Percentiles rank a stretch among this genome's conserved stretches.
Evolutionary conservation across 2,797 vertebrate species (phyloP).

Genomic region (Mormyrops attenuatus): DNA sequence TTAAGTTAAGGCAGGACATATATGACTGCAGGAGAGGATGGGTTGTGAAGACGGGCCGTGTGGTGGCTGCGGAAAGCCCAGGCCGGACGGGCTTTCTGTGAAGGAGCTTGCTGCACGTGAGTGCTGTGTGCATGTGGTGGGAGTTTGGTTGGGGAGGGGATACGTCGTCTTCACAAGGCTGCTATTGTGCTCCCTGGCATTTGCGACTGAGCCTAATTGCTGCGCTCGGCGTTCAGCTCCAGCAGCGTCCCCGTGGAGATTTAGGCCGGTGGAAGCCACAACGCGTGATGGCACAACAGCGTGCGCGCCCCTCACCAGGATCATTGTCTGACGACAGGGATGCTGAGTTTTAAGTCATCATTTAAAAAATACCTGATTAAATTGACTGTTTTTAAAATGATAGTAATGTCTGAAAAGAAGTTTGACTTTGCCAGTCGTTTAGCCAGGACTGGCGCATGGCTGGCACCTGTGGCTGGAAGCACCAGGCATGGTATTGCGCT

Average conservation of each 20-base stretch:
- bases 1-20: background rate
- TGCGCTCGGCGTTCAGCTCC: background rate
- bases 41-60: background rate
- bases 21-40: background rate
- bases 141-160: background rate
- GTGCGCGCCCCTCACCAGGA: background rate
- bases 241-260: background rate
- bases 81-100: background rate
- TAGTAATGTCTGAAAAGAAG: background rate
- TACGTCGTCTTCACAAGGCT: slow-evolving; percentile 9
- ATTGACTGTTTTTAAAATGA: background rate
- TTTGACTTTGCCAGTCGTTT: background rate
- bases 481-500: background rate
- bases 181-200: slow-evolving; percentile 10
- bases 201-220: background rate
- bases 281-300: background rate
- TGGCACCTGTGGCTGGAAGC: background rate
- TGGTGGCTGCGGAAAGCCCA: background rate
- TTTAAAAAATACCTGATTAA: background rate
- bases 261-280: background rate
- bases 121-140: background rate
- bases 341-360: background rate
- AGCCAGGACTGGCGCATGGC: background rate
- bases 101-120: background rate
- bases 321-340: background rate